These are phyloP conservation scores for Conopomorpha cramerella DNA, from an alignment of 1,140 invertebrate genomes.

Conservation along the genomic window DNA sequence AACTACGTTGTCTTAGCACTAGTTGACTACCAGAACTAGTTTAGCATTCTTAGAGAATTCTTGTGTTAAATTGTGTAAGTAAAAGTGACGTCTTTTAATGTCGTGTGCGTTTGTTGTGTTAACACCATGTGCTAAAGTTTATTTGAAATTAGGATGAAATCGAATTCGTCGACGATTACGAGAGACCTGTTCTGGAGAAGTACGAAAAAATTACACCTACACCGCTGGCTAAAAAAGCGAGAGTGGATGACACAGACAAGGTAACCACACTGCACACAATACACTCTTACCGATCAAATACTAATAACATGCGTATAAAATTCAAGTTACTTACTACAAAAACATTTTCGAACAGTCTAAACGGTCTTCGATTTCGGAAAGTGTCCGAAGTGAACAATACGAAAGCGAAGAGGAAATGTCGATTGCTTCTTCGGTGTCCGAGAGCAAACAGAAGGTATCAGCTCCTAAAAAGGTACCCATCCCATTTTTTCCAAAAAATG, in stretches of 20 bases:
- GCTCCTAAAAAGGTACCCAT: slow-evolving; percentile 27
- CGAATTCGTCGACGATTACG: slow-evolving; percentile 63
- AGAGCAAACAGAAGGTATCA: slow-evolving; percentile 43
- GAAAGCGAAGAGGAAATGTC: slow-evolving; percentile 43
- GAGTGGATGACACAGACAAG: slow-evolving; percentile 41
- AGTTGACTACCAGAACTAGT: too few species aligned
- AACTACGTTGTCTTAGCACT: too few species aligned
- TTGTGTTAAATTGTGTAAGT: too few species aligned
- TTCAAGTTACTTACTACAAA: neutral
- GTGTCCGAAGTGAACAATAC: slow-evolving; percentile 32
- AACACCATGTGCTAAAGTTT: slow-evolving; percentile 40
- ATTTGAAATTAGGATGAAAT: slow-evolving; percentile 53
- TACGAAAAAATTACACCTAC: slow-evolving; percentile 60
- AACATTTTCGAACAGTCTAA: slow-evolving; percentile 11
- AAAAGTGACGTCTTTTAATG: too few species aligned
- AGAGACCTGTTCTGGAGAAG: slow-evolving; percentile 62
- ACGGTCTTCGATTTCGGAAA: slow-evolving; percentile 41
- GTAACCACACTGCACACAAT: slow-evolving; percentile 25
- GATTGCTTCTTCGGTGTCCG: slow-evolving; percentile 24
- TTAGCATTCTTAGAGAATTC: too few species aligned
- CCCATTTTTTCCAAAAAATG: too few species aligned
- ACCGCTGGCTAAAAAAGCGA: slow-evolving; percentile 48
- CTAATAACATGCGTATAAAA: neutral
- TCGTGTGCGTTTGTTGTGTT: slow-evolving; percentile 46
- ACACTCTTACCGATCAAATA: slow-evolving; percentile 10